phyloP scores from a whole-genome alignment of 1,140 invertebrate genomes.

The Pomacea maculata region DNA sequence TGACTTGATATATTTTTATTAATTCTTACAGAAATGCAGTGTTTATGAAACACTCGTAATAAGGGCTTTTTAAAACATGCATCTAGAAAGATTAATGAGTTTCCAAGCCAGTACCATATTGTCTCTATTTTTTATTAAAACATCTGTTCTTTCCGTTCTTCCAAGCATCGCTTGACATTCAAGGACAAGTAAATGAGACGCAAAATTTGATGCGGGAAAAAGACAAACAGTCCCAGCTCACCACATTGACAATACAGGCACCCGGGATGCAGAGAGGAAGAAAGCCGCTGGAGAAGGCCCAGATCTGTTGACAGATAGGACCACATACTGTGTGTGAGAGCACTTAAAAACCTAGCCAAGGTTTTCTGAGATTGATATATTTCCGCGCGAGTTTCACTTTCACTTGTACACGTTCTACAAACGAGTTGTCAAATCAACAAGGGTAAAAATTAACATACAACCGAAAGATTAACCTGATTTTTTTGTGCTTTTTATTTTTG shows the following conservation, averaged over 20 bases:
- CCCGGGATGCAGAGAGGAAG: constrained; percentile 45
- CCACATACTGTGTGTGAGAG: not conserved
- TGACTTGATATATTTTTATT: no score
- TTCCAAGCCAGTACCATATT: no score
- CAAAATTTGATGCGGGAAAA: no score
- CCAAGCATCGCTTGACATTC: no score
- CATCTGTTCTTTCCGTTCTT: no score
- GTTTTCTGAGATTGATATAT: not conserved
- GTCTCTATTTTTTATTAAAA: no score
- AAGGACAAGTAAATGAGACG: no score
- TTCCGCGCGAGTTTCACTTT: not conserved
- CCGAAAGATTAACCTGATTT: not conserved
- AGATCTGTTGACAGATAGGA: constrained; percentile 31
- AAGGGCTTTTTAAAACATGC: no score
- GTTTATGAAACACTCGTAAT: no score
- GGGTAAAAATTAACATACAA: not conserved
- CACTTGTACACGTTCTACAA: not conserved
- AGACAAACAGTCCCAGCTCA: constrained; percentile 23
- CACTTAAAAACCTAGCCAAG: not conserved
- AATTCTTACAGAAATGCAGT: no score
- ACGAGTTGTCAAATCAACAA: not conserved
- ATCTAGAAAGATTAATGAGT: no score
- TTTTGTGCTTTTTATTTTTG: not conserved
- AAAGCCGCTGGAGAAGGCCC: constrained; percentile 47
- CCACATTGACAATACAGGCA: constrained; percentile 43